A percentile compares a stretch with the other conserved stretches of the same genome.
phyloP scores from a whole-genome alignment of 2,888 invertebrate genomes.

The Elgonia sp. region DNA sequence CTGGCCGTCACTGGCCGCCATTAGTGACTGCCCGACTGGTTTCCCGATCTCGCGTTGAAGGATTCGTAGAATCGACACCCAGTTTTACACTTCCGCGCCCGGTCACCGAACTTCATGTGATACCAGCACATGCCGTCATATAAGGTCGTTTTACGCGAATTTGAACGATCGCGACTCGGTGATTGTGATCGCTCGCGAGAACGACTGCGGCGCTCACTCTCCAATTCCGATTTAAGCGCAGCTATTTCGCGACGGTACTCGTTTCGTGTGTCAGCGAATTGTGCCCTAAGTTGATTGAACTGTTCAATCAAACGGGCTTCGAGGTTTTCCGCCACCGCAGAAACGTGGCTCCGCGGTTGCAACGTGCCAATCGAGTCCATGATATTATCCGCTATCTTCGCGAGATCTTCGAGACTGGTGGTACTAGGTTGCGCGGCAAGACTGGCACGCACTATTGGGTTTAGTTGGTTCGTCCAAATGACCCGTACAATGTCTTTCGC shows the following conservation, averaged over 20 bases:
- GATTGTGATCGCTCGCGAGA: constrained; percentile 1
- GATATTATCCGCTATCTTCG: constrained; percentile 17
- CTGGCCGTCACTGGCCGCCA: constrained; percentile 1
- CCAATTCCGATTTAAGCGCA: background rate
- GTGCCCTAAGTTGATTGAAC: constrained; percentile 3
- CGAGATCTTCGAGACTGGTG: constrained; percentile 5
- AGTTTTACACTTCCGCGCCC: no score
- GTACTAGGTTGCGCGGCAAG: background rate
- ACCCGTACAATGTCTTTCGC: background rate
- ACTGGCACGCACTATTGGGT: constrained; percentile 36
- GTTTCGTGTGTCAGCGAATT: background rate
- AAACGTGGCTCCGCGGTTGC: constrained; percentile 20
- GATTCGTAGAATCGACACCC: constrained; percentile 53
- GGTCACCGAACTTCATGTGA: background rate
- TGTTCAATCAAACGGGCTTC: constrained; percentile 67
- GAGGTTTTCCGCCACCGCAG: background rate
- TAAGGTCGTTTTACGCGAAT: background rate
- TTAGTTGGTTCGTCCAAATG: constrained; percentile 6
- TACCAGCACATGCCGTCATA: constrained; percentile 43
- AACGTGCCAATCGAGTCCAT: constrained; percentile 1
- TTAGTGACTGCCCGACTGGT: background rate
- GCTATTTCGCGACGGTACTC: constrained; percentile 12
- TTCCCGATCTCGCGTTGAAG: background rate
- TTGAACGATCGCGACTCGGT: background rate
- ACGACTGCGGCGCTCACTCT: background rate